Conservation (phyloP, 2,113 vertebrate species). For the Numida meleagris region DNA sequence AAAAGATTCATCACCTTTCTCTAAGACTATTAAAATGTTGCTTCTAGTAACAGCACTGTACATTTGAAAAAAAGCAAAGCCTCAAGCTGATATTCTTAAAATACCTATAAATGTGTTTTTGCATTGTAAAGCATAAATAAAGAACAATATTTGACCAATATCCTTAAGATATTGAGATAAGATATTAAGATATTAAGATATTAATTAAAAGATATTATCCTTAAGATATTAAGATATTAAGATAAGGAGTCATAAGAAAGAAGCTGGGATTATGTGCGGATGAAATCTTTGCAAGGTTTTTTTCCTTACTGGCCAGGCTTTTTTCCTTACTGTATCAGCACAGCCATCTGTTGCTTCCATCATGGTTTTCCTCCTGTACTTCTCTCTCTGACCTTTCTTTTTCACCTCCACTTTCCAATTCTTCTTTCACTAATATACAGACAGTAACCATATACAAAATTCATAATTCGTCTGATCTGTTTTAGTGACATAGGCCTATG, state of each 20-base stretch:
- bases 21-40: not conserved
- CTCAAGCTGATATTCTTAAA: not conserved
- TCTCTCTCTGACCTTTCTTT: not conserved
- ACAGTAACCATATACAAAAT: not conserved
- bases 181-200: too few relatives aligned
- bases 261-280: not conserved
- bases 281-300: not conserved
- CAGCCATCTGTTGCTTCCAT: not conserved
- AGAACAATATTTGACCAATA: not conserved
- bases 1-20: not conserved
- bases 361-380: accelerated
- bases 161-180: not conserved
- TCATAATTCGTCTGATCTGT: not conserved
- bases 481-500: not conserved
- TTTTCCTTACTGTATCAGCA: not conserved
- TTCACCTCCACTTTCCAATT: not conserved
- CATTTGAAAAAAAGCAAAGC: not conserved
- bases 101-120: not conserved
- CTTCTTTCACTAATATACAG: not conserved
- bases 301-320: too few relatives aligned
- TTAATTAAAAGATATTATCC: too few relatives aligned
- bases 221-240: too few relatives aligned
- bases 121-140: not conserved
- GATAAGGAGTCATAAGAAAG: not conserved
- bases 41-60: not conserved